Conservation (phyloP, 2,888 invertebrate species). For the Hypolimnas misippus region DNA sequence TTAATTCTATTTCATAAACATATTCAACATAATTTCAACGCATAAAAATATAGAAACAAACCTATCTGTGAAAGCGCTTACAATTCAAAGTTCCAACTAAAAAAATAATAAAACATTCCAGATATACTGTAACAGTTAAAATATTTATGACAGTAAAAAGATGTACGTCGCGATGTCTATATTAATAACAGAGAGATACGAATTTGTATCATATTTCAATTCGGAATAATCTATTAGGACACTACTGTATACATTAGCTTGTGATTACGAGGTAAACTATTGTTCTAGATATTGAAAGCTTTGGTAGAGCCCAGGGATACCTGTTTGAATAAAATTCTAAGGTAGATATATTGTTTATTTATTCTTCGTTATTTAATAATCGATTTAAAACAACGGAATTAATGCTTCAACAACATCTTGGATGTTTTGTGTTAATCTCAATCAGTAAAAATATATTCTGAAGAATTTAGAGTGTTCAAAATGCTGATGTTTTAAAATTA, state of each 20-base stretch:
- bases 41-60: too few species aligned
- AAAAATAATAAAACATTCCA: conserved; percentile 3
- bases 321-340: conserved; percentile 2
- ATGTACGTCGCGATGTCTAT: conserved; percentile 36
- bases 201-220: conserved; percentile 42
- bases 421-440: too few species aligned
- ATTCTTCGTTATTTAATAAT: not conserved
- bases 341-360: not conserved
- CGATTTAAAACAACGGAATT: not conserved
- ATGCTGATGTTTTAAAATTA: too few species aligned
- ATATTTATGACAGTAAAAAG: conserved; percentile 22
- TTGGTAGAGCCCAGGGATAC: conserved; percentile 12
- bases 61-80: too few species aligned
- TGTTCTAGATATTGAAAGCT: conserved; percentile 45
- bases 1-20: too few species aligned
- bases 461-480: too few species aligned
- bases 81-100: too few species aligned
- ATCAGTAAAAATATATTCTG: too few species aligned
- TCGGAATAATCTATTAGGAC: conserved; percentile 44
- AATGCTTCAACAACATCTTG: too few species aligned
- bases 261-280: conserved; percentile 46
- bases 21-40: not conserved
- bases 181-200: conserved; percentile 44
- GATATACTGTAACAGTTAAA: not conserved
- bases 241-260: conserved; percentile 40